Evolutionary conservation across 2,888 invertebrate genomes (phyloP).

Genomic region (Dasypogon diadema): DNA sequence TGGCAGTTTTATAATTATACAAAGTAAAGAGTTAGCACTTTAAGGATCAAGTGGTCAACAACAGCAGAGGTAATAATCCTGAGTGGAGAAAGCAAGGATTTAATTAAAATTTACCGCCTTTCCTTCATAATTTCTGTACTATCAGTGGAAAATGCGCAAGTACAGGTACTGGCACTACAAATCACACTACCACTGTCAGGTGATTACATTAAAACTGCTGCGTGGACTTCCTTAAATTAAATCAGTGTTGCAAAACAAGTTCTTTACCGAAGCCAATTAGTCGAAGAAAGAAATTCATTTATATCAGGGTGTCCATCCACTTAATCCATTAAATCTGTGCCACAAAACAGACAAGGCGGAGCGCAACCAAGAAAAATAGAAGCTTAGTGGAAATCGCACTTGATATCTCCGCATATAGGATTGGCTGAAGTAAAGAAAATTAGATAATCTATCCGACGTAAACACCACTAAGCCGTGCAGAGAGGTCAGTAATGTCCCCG

Average conservation of each 20-base stretch:
- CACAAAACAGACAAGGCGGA: slow-evolving; percentile 23
- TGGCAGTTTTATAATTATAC: slow-evolving; percentile 16
- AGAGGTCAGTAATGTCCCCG: slow-evolving; percentile 55
- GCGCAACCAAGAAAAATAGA: background rate
- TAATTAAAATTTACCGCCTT: too few species aligned
- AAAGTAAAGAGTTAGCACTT: background rate
- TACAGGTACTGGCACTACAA: too few species aligned
- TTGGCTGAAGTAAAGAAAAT: slow-evolving; percentile 33
- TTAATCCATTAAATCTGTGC: slow-evolving; percentile 48
- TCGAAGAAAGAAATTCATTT: background rate
- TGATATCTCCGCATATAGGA: slow-evolving; percentile 48
- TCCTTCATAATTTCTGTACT: too few species aligned
- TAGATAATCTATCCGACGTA: slow-evolving; percentile 55
- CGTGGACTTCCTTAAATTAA: too few species aligned
- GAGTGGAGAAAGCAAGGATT: too few species aligned
- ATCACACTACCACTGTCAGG: too few species aligned
- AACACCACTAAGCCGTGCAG: slow-evolving; percentile 56
- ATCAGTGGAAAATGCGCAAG: too few species aligned
- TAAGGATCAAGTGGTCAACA: background rate
- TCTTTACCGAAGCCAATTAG: background rate
- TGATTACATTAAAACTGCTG: too few species aligned
- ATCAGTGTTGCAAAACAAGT: background rate
- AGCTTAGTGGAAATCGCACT: slow-evolving; percentile 25
- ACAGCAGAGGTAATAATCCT: too few species aligned
- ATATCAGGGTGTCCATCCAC: slow-evolving; percentile 3